These are phyloP conservation scores for Lytechinus pictus DNA, from an alignment of 35 echinoderm and acorn worm species.

Conservation along the genomic window DNA sequence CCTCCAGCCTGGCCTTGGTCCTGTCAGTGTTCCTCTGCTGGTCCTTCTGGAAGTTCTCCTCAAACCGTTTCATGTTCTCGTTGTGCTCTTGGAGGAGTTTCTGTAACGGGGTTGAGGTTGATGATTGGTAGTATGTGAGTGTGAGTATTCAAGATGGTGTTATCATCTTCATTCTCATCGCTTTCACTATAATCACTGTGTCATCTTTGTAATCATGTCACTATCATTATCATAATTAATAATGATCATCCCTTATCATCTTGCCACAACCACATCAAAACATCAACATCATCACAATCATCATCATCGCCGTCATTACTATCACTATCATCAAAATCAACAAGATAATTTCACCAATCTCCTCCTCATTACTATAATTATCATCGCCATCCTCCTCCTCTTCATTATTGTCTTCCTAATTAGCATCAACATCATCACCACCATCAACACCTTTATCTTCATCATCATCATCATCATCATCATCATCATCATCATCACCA, in stretches of 20 bases:
- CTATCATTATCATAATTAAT: neutral
- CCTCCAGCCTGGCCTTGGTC: slow-evolving; percentile 77
- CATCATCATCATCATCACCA: neutral
- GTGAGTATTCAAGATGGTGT: neutral
- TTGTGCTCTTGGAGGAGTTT: slow-evolving; percentile 88
- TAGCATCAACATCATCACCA: neutral
- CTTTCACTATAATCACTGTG: neutral
- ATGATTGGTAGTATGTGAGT: neutral
- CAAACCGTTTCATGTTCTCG: slow-evolving; percentile 81
- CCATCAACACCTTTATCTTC: neutral
- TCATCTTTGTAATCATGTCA: neutral
- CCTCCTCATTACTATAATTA: neutral
- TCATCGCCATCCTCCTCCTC: neutral
- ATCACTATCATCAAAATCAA: neutral
- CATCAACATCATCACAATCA: neutral
- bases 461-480: slow-evolving; percentile 35
- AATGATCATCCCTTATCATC: slow-evolving; percentile 30
- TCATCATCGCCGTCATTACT: neutral
- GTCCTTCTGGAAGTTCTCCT: slow-evolving; percentile 66
- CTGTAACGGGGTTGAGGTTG: slow-evolving; percentile 7
- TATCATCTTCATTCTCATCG: neutral
- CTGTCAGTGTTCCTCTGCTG: slow-evolving; percentile 75
- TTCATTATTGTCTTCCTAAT: neutral
- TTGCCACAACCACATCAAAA: neutral
- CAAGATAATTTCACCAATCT: neutral